Evolutionary conservation across 2,797 vertebrate species (phyloP), one percentile per base, ranked within the genome.

Genomic region (Columba guinea): DNA sequence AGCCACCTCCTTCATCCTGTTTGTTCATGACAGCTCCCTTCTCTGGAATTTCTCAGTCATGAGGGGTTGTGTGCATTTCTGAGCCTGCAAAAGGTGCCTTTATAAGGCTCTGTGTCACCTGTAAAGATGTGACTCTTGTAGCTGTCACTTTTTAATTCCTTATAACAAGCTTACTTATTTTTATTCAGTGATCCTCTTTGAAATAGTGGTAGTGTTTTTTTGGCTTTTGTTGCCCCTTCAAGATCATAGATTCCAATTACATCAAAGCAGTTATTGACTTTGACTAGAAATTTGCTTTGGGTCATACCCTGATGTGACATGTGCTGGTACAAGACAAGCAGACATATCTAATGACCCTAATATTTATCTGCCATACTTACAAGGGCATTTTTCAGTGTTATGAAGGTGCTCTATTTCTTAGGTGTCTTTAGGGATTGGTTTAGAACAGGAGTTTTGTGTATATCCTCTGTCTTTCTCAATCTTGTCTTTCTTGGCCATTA

Each of bases 101-200:
- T 94, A 93, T 94, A 79, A 91, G 68, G 49, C 27, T 80, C 44
- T 1, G 3, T 90, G 60, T 73, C 64, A 80, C 28, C 64, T 94
- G 60, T 83, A 55, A 85, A 87, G 67, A 56, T 83, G n/a, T 74
- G 73, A 70, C 76, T 89, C 79, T 83, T 83, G 28, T 35, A 80
- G 68, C 34, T 0, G 3, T 70, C 75, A 63, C 68, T 94, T 95
- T 95, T 91, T 94, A 85, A 71, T 94, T 83, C n/a, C 26, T 52
- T 85, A 26, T 95, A 83, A 94, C 85, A 90, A 90, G 79, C 87
- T 70, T 90, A 77, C 79, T 83, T 79, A 88, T 95, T 95, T 95
- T 93, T 95, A 95, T 96, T 96, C 90, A 95, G 79, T 85, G 83
- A 91, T 49, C 64, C 35, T 77, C 79, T 95, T 94, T 95, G 90